Evolutionary conservation across 2,113 vertebrate genomes (phyloP), one percentile per base, ranked within the genome.

Genomic region (Gorsachius goisagi): DNA sequence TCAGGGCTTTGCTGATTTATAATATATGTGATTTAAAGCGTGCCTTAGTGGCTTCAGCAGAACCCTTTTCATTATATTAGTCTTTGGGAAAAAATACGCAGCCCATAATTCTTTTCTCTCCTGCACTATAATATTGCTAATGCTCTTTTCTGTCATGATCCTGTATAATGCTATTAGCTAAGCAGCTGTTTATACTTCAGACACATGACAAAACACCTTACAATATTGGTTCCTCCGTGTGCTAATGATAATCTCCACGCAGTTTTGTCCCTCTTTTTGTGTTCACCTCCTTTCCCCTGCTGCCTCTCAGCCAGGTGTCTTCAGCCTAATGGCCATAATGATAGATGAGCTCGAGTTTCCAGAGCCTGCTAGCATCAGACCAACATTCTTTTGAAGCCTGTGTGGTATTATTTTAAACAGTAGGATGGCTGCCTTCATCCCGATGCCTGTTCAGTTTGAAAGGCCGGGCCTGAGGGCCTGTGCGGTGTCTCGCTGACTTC

Each of bases 1-100:
- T 95, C 64, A 52, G 97, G 96, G 97, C 89, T 95, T 96, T 92
- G 83, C 83, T 95, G 97, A 97, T 97, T 97, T 98, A 97, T 96
- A 94, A 95, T 92, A 74, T 82, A 45, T 85, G 71, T 69, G 89
- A 73, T 88, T 95, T 90, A 89, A 94, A 97, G 91, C 82, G 89
- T 93, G 89, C 96, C 90, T 97, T 85, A 72, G 96, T 90, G 94
- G 85, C 83, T 97, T 93, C 75, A 89, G 94, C 68, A 95, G 94
- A 98, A 86, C 88, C 72, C 81, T 96, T 96, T 98, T 97, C 96
- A 96, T 97, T 97, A 95, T 94, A 86, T 94, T 95, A 92, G 93
- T 95, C 87, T 97, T 95, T 62, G 84, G 84, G 68, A 95, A 91
- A 93, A 92, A 84, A 66, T 24, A 74, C 52, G n/a, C 83, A 81